These are phyloP conservation scores for Amyelois transitella DNA, from an alignment of 1,140 invertebrate species.

Conservation along the genomic window DNA sequence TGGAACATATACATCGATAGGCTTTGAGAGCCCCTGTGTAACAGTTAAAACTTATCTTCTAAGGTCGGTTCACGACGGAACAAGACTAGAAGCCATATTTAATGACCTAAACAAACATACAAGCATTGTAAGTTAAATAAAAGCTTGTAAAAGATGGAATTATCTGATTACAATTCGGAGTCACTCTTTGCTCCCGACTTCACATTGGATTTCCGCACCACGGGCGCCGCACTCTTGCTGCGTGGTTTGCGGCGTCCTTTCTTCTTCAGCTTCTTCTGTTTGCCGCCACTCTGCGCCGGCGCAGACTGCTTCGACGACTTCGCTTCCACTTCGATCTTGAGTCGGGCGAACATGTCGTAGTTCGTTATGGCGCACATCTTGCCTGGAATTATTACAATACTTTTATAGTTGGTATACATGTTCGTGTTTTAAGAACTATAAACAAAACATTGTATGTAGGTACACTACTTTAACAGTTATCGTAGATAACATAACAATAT, in stretches of 20 bases:
- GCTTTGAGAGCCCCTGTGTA: no score
- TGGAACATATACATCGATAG: no score
- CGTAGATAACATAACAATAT: no score
- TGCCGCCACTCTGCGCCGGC: conserved; percentile 32
- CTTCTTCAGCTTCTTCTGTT: conserved; percentile 39
- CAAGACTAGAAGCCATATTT: no score
- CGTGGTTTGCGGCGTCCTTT: conserved; percentile 50
- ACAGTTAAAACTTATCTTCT: no score
- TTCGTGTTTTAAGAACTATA: no score
- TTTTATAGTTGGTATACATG: no score
- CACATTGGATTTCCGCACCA: conserved; percentile 22
- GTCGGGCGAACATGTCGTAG: conserved; percentile 67
- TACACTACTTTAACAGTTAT: no score
- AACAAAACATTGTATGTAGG: no score
- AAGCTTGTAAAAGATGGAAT: neutral
- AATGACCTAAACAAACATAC: no score
- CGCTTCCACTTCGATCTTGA: conserved; percentile 59
- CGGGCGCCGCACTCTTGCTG: conserved; percentile 61
- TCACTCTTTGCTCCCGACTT: conserved; percentile 64
- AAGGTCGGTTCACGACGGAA: no score
- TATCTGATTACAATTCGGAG: conserved; percentile 45
- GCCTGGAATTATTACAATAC: conserved; percentile 48
- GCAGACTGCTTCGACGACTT: conserved; percentile 42
- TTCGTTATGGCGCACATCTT: conserved; percentile 69
- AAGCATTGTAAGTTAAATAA: no score